Evolutionary conservation across 2,113 vertebrate genomes (phyloP).

Genomic region (Scartelaos histophorus): DNA sequence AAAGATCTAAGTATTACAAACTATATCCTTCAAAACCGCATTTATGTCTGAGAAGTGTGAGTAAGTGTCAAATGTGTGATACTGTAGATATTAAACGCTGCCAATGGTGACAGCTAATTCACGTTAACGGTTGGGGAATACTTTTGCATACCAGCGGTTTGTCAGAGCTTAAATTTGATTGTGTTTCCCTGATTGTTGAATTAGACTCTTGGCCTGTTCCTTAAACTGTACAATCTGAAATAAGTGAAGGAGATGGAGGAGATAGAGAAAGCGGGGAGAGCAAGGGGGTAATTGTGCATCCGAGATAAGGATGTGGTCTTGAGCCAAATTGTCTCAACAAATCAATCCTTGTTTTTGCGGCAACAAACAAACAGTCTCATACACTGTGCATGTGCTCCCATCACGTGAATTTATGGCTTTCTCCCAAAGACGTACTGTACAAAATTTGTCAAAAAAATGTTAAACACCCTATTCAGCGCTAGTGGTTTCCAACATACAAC

Average conservation of each 20-base stretch:
- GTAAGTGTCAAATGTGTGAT: no score
- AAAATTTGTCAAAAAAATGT: slow-evolving; percentile 43
- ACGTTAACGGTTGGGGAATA: no score
- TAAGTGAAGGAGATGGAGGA: not conserved
- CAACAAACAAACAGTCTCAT: slow-evolving; percentile 35
- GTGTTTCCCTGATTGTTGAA: not conserved
- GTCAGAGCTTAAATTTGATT: no score
- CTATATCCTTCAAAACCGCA: not conserved
- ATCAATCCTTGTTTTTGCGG: slow-evolving; percentile 40
- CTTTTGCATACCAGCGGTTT: no score
- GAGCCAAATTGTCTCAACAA: slow-evolving; percentile 23
- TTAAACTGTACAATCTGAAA: not conserved
- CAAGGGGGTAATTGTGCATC: not conserved
- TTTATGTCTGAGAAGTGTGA: not conserved
- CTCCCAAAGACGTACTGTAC: not conserved
- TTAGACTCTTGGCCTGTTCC: not conserved
- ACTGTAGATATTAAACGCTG: no score
- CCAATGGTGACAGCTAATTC: no score
- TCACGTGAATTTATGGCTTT: slow-evolving; percentile 18
- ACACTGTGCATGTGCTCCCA: not conserved
- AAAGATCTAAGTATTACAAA: not conserved
- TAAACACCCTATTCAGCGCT: slow-evolving; percentile 55
- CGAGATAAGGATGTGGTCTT: slow-evolving; percentile 4
- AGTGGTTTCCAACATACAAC: slow-evolving; percentile 45
- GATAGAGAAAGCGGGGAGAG: not conserved